Evolutionary conservation across 2,113 vertebrate species (phyloP).

Genomic region (Redunca redunca): DNA sequence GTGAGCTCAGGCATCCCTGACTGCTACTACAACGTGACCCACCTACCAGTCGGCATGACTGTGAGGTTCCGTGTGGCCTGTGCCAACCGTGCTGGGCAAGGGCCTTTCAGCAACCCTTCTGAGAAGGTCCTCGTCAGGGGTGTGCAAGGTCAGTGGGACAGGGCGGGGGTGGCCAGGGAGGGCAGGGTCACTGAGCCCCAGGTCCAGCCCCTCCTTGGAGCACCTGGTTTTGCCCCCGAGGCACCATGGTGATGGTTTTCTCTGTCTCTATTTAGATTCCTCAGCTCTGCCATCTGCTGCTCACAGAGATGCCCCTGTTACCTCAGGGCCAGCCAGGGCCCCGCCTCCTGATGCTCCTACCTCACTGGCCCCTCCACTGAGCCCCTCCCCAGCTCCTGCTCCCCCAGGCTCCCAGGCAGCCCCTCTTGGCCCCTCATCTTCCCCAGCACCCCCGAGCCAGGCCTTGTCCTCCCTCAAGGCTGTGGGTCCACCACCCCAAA

Average conservation of each 20-base stretch:
- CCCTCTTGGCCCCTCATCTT: conserved; percentile 4
- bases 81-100: conserved; percentile 95
- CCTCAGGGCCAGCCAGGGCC: conserved; percentile 60
- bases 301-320: conserved; percentile 74
- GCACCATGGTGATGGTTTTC: background rate
- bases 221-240: background rate
- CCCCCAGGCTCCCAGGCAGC: background rate
- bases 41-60: conserved; percentile 82
- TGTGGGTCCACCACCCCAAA: conserved; percentile 4
- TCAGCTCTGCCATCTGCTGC: conserved; percentile 76
- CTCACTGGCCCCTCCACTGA: conserved; percentile 47
- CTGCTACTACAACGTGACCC: conserved; percentile 95
- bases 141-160: conserved; percentile 78
- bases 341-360: conserved; percentile 63
- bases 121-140: conserved; percentile 84
- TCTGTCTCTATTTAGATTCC: conserved; percentile 76
- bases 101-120: conserved; percentile 92
- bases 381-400: background rate
- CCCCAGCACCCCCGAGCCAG: conserved; percentile 14
- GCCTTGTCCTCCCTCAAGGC: conserved; percentile 62
- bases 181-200: background rate
- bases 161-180: rapidly evolving
- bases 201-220: background rate
- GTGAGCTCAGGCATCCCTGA: conserved; percentile 89
- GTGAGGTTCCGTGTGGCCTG: conserved; percentile 95